Evolutionary conservation across 1,140 invertebrate species (phyloP).

Genomic region (Zaprionus ghesquierei): DNA sequence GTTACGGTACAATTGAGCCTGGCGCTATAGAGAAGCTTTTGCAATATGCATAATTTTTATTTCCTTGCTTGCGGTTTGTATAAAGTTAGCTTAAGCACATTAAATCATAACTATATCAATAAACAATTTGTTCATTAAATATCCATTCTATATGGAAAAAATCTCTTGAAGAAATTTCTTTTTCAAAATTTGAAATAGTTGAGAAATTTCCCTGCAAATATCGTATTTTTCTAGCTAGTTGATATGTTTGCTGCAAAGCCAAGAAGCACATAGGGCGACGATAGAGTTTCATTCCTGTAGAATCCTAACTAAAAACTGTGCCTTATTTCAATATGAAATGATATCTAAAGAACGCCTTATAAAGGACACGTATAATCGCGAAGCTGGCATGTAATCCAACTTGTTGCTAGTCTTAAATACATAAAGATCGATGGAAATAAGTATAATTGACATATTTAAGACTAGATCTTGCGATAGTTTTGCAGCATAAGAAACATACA

Average conservation of each 20-base stretch:
- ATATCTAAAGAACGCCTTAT: neutral
- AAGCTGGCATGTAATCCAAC: neutral
- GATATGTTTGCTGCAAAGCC: conserved; percentile 23
- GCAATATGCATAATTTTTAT: conserved; percentile 32
- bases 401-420: neutral
- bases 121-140: neutral
- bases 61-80: conserved; percentile 30
- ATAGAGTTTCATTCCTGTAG: neutral
- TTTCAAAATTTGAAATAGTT: neutral
- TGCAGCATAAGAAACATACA: neutral
- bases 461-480: neutral
- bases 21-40: conserved; percentile 54
- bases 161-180: neutral
- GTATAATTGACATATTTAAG: neutral
- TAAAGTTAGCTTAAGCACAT: conserved; percentile 18
- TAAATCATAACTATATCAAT: neutral
- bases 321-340: conserved; percentile 1
- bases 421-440: neutral
- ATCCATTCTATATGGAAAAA: neutral
- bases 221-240: conserved; percentile 12
- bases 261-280: conserved; percentile 6
- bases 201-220: neutral
- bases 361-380: neutral
- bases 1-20: conserved; percentile 70
- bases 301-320: neutral